Evolutionary conservation across 2,797 vertebrate genomes (phyloP), one percentile per base, ranked within the genome.

Genomic region (Diplodus puntazzo): DNA sequence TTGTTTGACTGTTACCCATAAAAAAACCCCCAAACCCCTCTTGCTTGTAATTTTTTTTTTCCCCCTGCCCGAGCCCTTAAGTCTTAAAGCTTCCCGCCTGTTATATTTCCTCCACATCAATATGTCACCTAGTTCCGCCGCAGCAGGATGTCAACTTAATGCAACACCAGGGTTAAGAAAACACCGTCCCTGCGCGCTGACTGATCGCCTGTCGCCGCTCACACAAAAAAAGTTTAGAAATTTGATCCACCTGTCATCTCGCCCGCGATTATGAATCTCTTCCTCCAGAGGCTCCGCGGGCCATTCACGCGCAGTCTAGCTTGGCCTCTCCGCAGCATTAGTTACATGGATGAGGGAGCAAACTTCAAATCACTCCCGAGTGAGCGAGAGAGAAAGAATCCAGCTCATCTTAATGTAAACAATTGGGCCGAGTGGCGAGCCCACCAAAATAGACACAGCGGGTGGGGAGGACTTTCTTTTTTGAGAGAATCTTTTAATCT

Each of bases 211-310:
- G 93, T 90, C 94, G 74, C 71, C 2, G 78, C 75, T 76, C 84
- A 54, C 88, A 93, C 93, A 94, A 91, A 89, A 34, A 34, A 93
- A 93, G 90, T 93, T 94, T 92, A 74, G 95, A 95, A 95, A 95
- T 94, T 86, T 94, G 94, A 95, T 94, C 93, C 91, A 90, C 90
- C 90, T 93, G 94, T 95, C 94, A 94, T 94, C 92, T 92, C 2
- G 59, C 64, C 87, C 3, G 87, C 55, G 91, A 92, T 94, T 95
- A 94, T 94, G 92, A 92, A 94, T 94, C 93, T 95, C 86, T 94
- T 94, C 92, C 92, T 87, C 83, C 16, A 5, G 81, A 74, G 23
- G 72, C 81, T 78, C 71, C 13, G n/a, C 64, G 75, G 75, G 72
- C 90, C 88, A 89, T 94, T 94, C 92, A 92, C 82, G 83, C 12